These are phyloP conservation scores for Phrynocephalus versicolor DNA, from an alignment of 2,113 vertebrate species.

Conservation along the genomic window DNA sequence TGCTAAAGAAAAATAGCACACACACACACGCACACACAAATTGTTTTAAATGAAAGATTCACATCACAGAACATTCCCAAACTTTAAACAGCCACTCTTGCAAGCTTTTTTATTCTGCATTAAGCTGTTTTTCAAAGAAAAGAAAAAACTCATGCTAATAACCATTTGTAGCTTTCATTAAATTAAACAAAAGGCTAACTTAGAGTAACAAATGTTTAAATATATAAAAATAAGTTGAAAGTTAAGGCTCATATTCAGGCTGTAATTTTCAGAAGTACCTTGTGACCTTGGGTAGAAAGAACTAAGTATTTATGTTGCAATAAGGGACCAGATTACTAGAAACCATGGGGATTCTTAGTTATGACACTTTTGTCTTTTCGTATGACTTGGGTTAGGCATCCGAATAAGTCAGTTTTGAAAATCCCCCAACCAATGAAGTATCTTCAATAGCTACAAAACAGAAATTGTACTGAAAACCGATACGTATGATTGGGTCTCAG, in stretches of 20 bases:
- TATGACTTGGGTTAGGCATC: background rate
- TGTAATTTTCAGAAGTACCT: constrained; percentile 46
- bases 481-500: constrained; percentile 32
- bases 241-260: constrained; percentile 52
- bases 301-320: constrained; percentile 39
- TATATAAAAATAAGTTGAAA: constrained; percentile 62
- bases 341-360: constrained; percentile 20
- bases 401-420: constrained; percentile 2
- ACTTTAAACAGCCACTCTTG: constrained; percentile 18
- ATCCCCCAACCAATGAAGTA: constrained; percentile 37
- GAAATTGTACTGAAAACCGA: background rate
- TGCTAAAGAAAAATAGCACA: background rate
- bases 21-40: background rate
- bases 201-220: constrained; percentile 59
- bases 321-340: constrained; percentile 42
- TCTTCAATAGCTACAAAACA: background rate
- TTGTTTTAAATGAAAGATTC: constrained; percentile 39
- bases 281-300: constrained; percentile 40
- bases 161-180: constrained; percentile 46
- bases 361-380: constrained; percentile 9
- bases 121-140: constrained; percentile 36
- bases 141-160: constrained; percentile 48
- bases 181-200: constrained; percentile 48
- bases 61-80: constrained; percentile 44
- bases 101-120: constrained; percentile 25